These are phyloP conservation scores for Perithous albicinctus DNA, from an alignment of 2,888 invertebrate species.

Conservation along the genomic window DNA sequence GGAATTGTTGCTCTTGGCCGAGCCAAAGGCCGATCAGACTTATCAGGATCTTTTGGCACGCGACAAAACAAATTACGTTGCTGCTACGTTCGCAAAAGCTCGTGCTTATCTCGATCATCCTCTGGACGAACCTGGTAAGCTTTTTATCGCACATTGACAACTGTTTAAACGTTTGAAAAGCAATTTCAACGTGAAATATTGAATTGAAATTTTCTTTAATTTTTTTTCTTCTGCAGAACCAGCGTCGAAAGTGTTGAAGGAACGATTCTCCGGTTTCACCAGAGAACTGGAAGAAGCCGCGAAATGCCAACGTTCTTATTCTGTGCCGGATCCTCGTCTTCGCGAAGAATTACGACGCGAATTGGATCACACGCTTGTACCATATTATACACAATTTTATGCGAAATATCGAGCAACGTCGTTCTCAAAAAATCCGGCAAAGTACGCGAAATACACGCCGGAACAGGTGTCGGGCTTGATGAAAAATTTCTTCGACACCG, in stretches of 20 bases:
- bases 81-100: constrained; percentile 81
- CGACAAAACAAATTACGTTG: constrained; percentile 80
- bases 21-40: constrained; percentile 93
- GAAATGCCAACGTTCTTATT: constrained; percentile 94
- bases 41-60: constrained; percentile 90
- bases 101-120: constrained; percentile 79
- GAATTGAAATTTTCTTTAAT: constrained; percentile 22
- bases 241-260: constrained; percentile 81
- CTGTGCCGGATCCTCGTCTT: constrained; percentile 96
- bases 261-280: constrained; percentile 90
- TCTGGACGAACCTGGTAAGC: constrained; percentile 80
- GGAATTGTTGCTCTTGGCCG: constrained; percentile 92
- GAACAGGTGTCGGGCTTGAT: constrained; percentile 93
- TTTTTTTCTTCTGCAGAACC: constrained; percentile 85
- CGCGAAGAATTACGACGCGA: constrained; percentile 95
- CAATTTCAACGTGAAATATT: background rate
- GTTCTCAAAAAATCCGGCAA: constrained; percentile 97
- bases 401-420: constrained; percentile 90
- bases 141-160: too few relatives aligned
- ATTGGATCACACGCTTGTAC: constrained; percentile 95
- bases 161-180: too few relatives aligned
- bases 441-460: constrained; percentile 96
- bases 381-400: constrained; percentile 93
- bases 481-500: constrained; percentile 96
- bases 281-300: constrained; percentile 97